These are phyloP conservation scores for Nephotettix cincticeps DNA, from an alignment of 1,140 invertebrate genomes.

Conservation along the genomic window DNA sequence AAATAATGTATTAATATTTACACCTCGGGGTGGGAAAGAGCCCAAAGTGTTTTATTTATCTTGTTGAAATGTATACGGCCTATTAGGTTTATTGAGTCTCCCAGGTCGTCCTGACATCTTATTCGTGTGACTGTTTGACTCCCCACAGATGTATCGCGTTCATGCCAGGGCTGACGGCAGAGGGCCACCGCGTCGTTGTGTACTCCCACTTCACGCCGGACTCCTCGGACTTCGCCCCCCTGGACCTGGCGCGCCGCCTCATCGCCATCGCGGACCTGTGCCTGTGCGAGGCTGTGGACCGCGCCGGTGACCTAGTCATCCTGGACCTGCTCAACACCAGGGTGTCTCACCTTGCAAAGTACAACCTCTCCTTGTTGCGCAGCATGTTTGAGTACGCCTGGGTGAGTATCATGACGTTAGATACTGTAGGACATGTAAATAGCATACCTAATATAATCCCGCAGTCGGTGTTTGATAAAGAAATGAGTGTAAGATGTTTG, in stretches of 20 bases:
- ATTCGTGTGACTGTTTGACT: no score
- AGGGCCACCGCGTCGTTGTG: conserved; percentile 38
- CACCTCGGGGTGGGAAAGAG: no score
- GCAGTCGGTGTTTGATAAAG: no score
- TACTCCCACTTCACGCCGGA: conserved; percentile 35
- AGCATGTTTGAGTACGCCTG: conserved; percentile 29
- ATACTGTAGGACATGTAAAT: no score
- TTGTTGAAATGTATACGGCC: no score
- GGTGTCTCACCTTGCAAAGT: conserved; percentile 33
- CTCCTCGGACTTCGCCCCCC: conserved; percentile 35
- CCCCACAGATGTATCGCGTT: conserved; percentile 30
- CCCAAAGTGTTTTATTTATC: no score
- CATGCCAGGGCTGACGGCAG: conserved; percentile 35
- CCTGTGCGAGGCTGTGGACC: conserved; percentile 33
- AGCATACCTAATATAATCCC: no score
- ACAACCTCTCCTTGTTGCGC: conserved; percentile 33
- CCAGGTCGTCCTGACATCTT: no score
- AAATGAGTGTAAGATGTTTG: no score
- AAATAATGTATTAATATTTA: no score
- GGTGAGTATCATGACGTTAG: no score
- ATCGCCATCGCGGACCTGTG: conserved; percentile 37
- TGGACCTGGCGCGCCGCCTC: conserved; percentile 29
- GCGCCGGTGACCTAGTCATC: conserved; percentile 26
- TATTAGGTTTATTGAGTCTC: no score
- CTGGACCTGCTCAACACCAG: conserved; percentile 32